These are phyloP conservation scores for Pangasius mekongensis DNA, from an alignment of 2,797 vertebrate species.

Conservation along the genomic window DNA sequence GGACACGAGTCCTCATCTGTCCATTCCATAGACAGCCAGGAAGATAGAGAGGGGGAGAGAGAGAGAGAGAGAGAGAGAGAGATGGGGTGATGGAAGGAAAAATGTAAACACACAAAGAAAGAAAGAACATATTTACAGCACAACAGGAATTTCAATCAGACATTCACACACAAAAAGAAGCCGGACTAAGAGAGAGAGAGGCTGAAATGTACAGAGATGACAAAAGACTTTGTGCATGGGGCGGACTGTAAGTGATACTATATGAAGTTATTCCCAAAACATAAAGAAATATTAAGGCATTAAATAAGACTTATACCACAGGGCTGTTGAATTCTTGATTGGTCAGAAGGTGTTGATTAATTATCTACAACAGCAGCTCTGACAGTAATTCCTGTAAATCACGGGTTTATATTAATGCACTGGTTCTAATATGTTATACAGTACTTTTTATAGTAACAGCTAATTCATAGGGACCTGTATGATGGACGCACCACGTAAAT, in stretches of 20 bases:
- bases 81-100: conserved; percentile 57
- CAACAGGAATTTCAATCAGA: conserved; percentile 70
- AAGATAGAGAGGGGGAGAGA: conserved; percentile 60
- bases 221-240: conserved; percentile 19
- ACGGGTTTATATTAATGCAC: not conserved
- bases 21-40: conserved; percentile 79
- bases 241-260: not conserved
- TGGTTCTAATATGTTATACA: not conserved
- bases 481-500: not conserved
- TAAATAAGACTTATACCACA: not conserved
- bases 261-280: not conserved
- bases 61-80: conserved; percentile 57
- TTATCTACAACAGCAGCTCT: not conserved
- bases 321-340: not conserved
- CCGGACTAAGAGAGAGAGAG: conserved; percentile 55
- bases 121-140: conserved; percentile 76
- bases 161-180: conserved; percentile 65
- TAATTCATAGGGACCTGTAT: not conserved
- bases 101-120: conserved; percentile 64
- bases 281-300: not conserved
- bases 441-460: not conserved
- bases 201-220: conserved; percentile 43
- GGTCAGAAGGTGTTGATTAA: not conserved
- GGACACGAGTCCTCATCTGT: conserved; percentile 93
- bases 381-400: not conserved